A percentile compares a stretch with the other conserved stretches of the same genome.
These are phyloP conservation scores for Acromyrmex echinatior DNA, from an alignment of 1,140 invertebrate genomes.

Conservation along the genomic window DNA sequence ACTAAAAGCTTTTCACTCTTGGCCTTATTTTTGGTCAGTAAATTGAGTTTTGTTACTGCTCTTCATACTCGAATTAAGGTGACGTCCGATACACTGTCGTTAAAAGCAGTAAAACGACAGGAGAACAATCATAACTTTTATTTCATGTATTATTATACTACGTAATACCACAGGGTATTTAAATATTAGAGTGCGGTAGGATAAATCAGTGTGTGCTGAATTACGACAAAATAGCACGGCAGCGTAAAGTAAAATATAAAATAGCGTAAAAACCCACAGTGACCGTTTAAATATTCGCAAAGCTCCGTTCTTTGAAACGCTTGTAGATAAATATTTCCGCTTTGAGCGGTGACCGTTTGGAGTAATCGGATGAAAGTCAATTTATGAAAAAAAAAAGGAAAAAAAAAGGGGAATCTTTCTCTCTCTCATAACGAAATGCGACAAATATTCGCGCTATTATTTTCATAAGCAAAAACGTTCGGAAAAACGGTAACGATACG, in stretches of 20 bases:
- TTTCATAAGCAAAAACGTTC: constrained; percentile 52
- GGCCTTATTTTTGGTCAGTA: constrained; percentile 77
- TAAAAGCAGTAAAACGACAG: constrained; percentile 22
- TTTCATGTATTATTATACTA: background rate
- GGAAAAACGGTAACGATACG: constrained; percentile 25
- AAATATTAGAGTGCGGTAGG: background rate
- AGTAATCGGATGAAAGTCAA: constrained; percentile 37
- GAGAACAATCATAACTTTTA: constrained; percentile 1
- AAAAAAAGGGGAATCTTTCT: background rate
- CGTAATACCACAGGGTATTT: background rate
- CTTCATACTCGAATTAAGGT: constrained; percentile 47
- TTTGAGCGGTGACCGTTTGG: constrained; percentile 15
- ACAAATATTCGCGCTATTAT: constrained; percentile 50
- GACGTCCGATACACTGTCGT: constrained; percentile 9
- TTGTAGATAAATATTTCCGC: constrained; percentile 23
- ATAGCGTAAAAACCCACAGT: background rate
- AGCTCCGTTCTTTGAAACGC: constrained; percentile 34
- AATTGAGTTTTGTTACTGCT: constrained; percentile 76
- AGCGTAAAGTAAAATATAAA: constrained; percentile 32
- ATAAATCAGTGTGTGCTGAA: background rate
- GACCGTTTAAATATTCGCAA: constrained; percentile 43
- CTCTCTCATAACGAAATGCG: background rate
- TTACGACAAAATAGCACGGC: background rate
- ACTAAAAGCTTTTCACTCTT: constrained; percentile 82
- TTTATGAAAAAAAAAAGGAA: background rate